Conservation (phyloP, 2,888 invertebrate genomes). For the Digitonthophagus gazella region DNA sequence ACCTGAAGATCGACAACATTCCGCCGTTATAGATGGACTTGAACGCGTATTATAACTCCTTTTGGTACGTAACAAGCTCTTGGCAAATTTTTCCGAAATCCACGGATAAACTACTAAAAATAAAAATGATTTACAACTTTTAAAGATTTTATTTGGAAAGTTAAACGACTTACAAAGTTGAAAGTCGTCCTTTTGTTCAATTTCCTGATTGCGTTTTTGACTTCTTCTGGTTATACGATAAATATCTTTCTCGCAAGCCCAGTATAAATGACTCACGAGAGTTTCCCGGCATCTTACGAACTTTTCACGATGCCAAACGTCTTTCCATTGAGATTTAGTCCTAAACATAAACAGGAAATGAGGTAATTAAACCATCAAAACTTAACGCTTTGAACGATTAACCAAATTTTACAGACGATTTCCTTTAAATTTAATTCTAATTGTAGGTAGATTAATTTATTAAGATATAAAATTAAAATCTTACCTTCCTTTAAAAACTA, state of each 20-base stretch:
- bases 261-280: slow-evolving; percentile 56
- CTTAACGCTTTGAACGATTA: neutral
- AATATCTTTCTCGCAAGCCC: slow-evolving; percentile 64
- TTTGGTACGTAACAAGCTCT: slow-evolving; percentile 41
- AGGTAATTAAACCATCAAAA: neutral
- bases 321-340: slow-evolving; percentile 59
- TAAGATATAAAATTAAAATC: neutral
- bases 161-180: slow-evolving; percentile 20
- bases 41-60: slow-evolving; percentile 43
- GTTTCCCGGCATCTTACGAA: slow-evolving; percentile 59
- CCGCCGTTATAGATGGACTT: slow-evolving; percentile 56
- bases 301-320: slow-evolving; percentile 59
- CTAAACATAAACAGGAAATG: slow-evolving; percentile 40
- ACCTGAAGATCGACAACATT: slow-evolving; percentile 59
- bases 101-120: slow-evolving; percentile 46
- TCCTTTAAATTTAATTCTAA: neutral
- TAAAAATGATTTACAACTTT: slow-evolving; percentile 1
- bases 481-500: slow-evolving; percentile 53
- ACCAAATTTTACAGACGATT: neutral
- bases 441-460: neutral
- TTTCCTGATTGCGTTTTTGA: slow-evolving; percentile 29
- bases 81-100: slow-evolving; percentile 46
- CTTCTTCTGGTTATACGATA: slow-evolving; percentile 55
- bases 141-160: neutral
- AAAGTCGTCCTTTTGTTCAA: slow-evolving; percentile 13